phyloP scores from a whole-genome alignment of 2,113 vertebrate species.

The Apus apus region DNA sequence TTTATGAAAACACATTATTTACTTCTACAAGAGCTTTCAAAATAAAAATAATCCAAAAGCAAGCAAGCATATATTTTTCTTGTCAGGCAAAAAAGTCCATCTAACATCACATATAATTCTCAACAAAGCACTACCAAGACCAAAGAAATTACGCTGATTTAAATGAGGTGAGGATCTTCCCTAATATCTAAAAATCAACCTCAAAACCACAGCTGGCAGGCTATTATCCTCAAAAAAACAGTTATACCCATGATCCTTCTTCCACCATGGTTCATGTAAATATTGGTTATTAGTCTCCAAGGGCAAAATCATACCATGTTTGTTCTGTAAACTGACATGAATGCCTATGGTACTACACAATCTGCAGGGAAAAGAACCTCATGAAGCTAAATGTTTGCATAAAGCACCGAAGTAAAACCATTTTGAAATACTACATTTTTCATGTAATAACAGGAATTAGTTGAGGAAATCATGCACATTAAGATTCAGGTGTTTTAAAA shows the following conservation, averaged over 20 bases:
- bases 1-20: not conserved
- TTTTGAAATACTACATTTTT: not conserved
- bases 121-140: not conserved
- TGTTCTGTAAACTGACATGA: not conserved
- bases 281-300: not conserved
- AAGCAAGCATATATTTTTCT: not conserved
- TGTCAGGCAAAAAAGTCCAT: not conserved
- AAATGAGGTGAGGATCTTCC: not conserved
- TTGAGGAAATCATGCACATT: not conserved
- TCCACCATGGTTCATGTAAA: not conserved
- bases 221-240: not conserved
- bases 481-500: not conserved
- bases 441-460: not conserved
- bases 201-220: not conserved
- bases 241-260: not conserved
- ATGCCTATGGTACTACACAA: not conserved
- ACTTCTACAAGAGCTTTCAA: too few species aligned
- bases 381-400: not conserved
- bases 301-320: not conserved
- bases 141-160: not conserved
- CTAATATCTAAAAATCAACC: not conserved
- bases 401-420: not conserved
- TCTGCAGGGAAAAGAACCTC: not conserved
- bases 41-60: not conserved
- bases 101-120: not conserved